Evolutionary conservation across 2,797 vertebrate genomes (phyloP).

Genomic region (Bradypodion pumilum): DNA sequence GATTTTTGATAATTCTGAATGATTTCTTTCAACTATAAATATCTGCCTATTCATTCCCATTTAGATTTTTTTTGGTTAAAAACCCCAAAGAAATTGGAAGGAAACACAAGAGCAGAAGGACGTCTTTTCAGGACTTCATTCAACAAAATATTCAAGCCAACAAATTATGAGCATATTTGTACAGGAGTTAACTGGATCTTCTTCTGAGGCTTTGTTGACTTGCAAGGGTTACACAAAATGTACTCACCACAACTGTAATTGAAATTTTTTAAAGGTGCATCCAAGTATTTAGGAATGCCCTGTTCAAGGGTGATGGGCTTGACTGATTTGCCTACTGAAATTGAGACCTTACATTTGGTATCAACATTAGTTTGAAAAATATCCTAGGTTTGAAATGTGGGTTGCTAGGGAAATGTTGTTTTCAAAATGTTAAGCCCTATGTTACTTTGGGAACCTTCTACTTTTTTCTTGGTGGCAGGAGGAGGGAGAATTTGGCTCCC

Average conservation of each 20-base stretch:
- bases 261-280: neutral
- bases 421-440: neutral
- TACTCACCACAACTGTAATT: neutral
- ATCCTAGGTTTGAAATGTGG: neutral
- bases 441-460: neutral
- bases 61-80: neutral
- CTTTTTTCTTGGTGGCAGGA: too few species aligned
- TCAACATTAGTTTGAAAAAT: neutral
- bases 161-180: neutral
- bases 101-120: neutral
- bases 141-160: neutral
- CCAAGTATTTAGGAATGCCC: neutral
- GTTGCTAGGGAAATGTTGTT: neutral
- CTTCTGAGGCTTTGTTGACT: neutral
- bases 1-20: neutral
- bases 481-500: neutral
- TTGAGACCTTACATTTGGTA: neutral
- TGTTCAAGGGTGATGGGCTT: neutral
- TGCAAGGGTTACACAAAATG: neutral
- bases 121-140: neutral
- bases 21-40: neutral
- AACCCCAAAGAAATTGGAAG: neutral
- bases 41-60: neutral
- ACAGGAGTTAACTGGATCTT: neutral
- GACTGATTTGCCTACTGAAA: neutral